Conservation (phyloP, 2,888 invertebrate genomes). For the Andrena hattorfiana region DNA sequence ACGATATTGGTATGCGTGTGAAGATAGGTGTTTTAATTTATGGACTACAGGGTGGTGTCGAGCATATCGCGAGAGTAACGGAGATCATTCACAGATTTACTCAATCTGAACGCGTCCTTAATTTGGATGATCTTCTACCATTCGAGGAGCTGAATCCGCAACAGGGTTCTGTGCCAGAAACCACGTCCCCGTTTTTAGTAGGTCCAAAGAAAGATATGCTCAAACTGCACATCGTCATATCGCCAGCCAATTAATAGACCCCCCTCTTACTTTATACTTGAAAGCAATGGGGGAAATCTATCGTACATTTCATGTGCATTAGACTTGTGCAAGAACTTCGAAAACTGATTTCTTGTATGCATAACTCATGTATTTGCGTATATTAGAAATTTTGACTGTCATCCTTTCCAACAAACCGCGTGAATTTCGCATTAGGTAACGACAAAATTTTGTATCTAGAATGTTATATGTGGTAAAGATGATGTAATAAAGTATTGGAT, state of each 20-base stretch:
- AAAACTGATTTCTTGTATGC: background rate
- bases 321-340: background rate
- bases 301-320: background rate
- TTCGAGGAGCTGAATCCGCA: constrained; percentile 91
- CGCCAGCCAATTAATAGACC: constrained; percentile 86
- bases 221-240: constrained; percentile 92
- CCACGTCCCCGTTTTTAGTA: constrained; percentile 86
- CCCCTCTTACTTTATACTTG: background rate
- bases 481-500: constrained; percentile 27
- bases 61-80: constrained; percentile 90
- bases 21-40: constrained; percentile 91
- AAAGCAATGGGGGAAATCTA: background rate
- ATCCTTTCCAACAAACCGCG: background rate
- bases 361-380: constrained; percentile 11
- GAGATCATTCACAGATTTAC: constrained; percentile 91
- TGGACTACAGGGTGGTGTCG: constrained; percentile 91
- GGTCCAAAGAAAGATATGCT: constrained; percentile 90
- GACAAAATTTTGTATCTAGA: constrained; percentile 39
- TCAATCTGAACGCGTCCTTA: constrained; percentile 89
- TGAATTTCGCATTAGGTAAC: constrained; percentile 1
- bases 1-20: constrained; percentile 87
- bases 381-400: background rate
- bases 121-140: constrained; percentile 91
- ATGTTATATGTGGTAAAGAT: constrained; percentile 1
- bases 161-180: constrained; percentile 71